Evolutionary conservation across 2,888 invertebrate species (phyloP), one percentile per base, ranked within the genome.

Genomic region (Tortricodes alternella): DNA sequence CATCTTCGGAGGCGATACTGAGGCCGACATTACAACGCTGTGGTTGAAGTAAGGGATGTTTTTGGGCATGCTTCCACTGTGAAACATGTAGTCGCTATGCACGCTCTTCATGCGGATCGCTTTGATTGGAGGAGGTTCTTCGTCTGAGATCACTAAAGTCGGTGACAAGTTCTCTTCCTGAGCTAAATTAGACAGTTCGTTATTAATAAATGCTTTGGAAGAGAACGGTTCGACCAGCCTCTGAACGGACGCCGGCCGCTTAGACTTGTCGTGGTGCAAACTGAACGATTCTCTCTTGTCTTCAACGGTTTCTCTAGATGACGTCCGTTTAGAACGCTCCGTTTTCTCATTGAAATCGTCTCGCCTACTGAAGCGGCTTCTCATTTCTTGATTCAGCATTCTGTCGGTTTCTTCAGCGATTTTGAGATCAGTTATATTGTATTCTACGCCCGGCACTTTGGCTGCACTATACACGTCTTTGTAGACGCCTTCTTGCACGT

Each of bases 351-450:
- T 75, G 53, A 78, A 84, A 46, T 89, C 89, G 18, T 89, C 89
- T 29, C 85, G 80, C 67, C 85, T 74, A 48, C 88, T 87, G 43
- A 79, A 83, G 9, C 85, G 78, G 60, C 62, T 80, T 61, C 82
- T 90, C 64, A 88, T 87, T 71, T 89, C 89, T 65, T 73, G 65
- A 60, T 90, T 90, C 29, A 90, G 64, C 78, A 89, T 80, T 68
- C 85, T 88, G 49, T 89, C 90, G 2, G 89, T 90, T 84, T 90
- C 89, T 63, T 90, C 90, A 19, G 89, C 89, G 35, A 82, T 74
- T 84, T 89, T 91, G 81, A 90, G 87, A 85, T 91, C 91, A 73
- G 88, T 83, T 52, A 89, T 85, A 43, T 80, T 84, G 62, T 89
- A 90, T 74, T 91, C 91, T n/a, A 85, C 76, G 46, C 86, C 85